Evolutionary conservation across 2,113 vertebrate genomes (phyloP).

Genomic region (Fukomys damarensis): DNA sequence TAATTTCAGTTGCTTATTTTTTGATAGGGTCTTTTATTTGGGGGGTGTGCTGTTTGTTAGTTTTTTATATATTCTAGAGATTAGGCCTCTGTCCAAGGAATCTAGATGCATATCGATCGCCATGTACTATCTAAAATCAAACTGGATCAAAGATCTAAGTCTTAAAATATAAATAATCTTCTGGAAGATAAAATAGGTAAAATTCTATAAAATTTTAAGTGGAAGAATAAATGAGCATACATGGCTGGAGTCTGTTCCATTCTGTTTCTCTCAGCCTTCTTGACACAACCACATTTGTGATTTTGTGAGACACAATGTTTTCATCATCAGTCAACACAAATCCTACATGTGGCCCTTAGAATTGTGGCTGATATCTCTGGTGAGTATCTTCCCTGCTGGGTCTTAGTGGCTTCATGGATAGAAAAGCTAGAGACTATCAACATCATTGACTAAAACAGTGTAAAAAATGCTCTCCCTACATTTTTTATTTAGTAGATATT

Average conservation of each 20-base stretch:
- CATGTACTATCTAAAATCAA: background rate
- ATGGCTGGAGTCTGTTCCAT: background rate
- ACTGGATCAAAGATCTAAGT: background rate
- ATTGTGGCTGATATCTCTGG: background rate
- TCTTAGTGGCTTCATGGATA: background rate
- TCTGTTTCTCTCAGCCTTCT: background rate
- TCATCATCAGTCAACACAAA: slow-evolving; percentile 14
- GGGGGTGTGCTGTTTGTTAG: background rate
- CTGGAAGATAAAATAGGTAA: background rate
- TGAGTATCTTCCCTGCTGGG: background rate
- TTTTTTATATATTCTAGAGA: background rate
- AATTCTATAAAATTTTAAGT: background rate
- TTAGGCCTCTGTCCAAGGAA: background rate
- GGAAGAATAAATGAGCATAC: background rate
- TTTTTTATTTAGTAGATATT: slow-evolving; percentile 28
- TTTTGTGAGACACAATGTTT: background rate
- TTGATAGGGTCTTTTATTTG: background rate
- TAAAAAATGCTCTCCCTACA: background rate
- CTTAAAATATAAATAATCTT: background rate
- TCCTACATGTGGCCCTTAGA: background rate
- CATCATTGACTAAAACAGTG: background rate
- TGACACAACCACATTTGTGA: background rate
- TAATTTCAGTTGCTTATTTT: background rate
- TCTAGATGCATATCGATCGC: background rate
- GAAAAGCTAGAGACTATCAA: slow-evolving; percentile 15